Base-by-base conservation (phyloP, 2,888 invertebrate species). In the Thera obeliscata region DNA sequence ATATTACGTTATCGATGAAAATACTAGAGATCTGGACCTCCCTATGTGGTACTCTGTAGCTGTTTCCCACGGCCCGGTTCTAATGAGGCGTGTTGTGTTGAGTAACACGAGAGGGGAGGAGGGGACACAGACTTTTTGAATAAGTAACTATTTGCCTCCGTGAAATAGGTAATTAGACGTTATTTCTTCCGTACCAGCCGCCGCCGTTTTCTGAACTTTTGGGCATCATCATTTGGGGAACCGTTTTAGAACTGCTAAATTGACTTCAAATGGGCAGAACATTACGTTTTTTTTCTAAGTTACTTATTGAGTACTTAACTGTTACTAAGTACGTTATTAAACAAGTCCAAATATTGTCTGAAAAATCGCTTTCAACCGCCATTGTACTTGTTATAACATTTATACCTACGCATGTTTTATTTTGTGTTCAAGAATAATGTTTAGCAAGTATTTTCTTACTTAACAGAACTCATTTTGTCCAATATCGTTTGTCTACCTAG, bases 1-100 rank as follows among this genome's bases (percentile, higher is more conserved):
- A 36, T 50, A 56, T 54, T 61, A 65, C 52, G 9, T 56, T 69
- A 71, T 75, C 72, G 73, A 74, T 73, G 70, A 64, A 64, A 63
- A 64, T 63, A 57, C 60, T 38, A 57, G 63, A 66, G 46, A 48
- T 60, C 67, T 58, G 58, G 65, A 67, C 85, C 71, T 77, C 89
- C 82, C 90, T 89, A 88, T 33, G 46, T 61, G 38, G 7, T 50
- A n/a, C 36, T 35, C 76, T 71, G 67, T 77, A 75, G 81, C 77
- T 78, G 81, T 84, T 90, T 91, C 91, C 89, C 91, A 91, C 91
- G 90, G 88, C 88, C 87, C 82, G 85, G 82, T 89, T 87, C 90
- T 92, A 92, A 92, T 91, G 91, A 92, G 91, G 87, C 89, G 85
- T 88, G 90, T 89, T 90, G 88, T 86, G 86, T 89, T 88, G 89